Evolutionary conservation across 1,140 invertebrate genomes (phyloP).

Genomic region (Armadillidium nasatum): DNA sequence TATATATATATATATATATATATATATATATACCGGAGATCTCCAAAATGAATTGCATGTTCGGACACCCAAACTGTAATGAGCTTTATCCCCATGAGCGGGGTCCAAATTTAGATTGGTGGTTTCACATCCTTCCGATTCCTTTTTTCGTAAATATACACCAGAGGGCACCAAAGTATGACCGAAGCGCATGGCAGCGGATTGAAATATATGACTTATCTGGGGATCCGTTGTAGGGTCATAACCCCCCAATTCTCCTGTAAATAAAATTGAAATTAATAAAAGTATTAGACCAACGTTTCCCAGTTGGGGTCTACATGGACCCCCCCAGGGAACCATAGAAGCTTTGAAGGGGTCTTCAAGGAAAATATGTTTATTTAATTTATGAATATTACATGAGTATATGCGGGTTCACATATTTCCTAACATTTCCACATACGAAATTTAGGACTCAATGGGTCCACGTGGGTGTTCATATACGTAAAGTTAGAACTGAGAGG

Average conservation of each 20-base stretch:
- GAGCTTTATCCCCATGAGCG: constrained; percentile 37
- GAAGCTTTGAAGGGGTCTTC: too few species aligned
- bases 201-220: constrained; percentile 64
- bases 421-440: too few species aligned
- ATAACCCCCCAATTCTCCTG: constrained; percentile 51
- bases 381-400: too few species aligned
- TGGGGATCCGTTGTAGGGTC: constrained; percentile 61
- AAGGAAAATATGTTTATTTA: too few species aligned
- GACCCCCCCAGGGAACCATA: too few species aligned
- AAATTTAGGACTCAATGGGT: too few species aligned
- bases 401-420: too few species aligned
- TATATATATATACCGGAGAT: constrained; percentile 50
- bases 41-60: constrained; percentile 66
- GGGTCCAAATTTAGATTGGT: constrained; percentile 8
- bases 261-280: too few species aligned
- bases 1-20: constrained; percentile 8
- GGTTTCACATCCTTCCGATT: constrained; percentile 48
- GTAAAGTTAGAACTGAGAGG: too few species aligned
- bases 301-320: too few species aligned
- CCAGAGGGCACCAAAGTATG: constrained; percentile 55
- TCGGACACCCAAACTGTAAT: constrained; percentile 50
- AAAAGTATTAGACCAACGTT: too few species aligned
- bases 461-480: too few species aligned
- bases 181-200: constrained; percentile 64
- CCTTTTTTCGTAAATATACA: constrained; percentile 49